These are phyloP conservation scores for Hydroisotoma schaefferi DNA, from an alignment of 2,888 invertebrate genomes.

Conservation along the genomic window DNA sequence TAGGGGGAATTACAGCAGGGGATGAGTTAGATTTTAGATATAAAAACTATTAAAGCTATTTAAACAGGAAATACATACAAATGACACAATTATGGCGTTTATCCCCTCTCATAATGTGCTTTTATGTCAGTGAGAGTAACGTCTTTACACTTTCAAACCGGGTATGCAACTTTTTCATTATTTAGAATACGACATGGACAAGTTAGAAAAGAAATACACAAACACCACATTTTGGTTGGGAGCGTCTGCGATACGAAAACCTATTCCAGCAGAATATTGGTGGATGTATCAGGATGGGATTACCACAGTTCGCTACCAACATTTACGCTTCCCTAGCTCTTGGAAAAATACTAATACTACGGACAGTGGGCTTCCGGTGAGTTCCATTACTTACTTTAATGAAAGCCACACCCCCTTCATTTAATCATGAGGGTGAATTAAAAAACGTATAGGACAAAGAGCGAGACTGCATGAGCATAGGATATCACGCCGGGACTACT, in stretches of 20 bases:
- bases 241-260: not conserved
- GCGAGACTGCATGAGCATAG: slow-evolving; percentile 1
- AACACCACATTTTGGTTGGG: slow-evolving; percentile 3
- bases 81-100: no score
- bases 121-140: no score
- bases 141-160: no score
- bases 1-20: no score
- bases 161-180: no score
- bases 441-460: not conserved
- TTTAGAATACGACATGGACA: slow-evolving; percentile 5
- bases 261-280: not conserved
- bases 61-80: no score
- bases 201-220: not conserved
- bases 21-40: not conserved
- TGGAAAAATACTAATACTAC: not conserved
- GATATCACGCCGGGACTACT: not conserved
- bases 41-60: no score
- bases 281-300: not conserved
- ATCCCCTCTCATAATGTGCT: no score
- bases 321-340: not conserved
- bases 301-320: not conserved
- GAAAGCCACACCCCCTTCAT: no score
- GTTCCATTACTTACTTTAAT: not conserved
- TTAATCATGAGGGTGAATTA: no score
- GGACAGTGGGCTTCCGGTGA: no score